Evolutionary conservation across 2,888 invertebrate species (phyloP).

Genomic region (Pseudolycoriella hygida): DNA sequence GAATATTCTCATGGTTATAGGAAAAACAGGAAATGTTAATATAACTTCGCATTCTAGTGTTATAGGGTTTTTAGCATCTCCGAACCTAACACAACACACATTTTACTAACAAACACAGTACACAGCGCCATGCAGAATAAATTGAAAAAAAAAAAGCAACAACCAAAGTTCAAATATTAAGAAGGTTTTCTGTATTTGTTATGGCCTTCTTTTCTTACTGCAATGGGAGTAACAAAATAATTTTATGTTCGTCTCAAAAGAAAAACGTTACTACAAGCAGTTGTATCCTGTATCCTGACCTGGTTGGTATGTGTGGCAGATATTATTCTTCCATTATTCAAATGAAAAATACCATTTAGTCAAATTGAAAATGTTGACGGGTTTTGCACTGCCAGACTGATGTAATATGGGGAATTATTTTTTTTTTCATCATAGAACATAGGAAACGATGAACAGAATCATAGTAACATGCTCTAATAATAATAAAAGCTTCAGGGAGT

Average conservation of each 20-base stretch:
- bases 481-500: no score
- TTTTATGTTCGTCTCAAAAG: not conserved
- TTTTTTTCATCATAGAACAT: no score
- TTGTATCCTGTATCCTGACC: not conserved
- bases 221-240: not conserved
- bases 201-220: not conserved
- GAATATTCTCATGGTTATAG: no score
- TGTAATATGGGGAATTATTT: no score
- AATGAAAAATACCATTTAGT: constrained; percentile 1
- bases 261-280: not conserved
- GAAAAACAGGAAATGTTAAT: no score
- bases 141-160: not conserved
- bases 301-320: not conserved
- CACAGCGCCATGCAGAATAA: no score
- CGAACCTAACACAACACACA: no score
- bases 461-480: no score
- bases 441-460: no score
- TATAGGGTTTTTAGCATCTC: no score
- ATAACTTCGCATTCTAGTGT: no score
- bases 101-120: no score
- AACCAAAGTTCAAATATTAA: not conserved
- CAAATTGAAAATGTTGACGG: constrained; percentile 1
- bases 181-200: not conserved
- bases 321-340: constrained; percentile 1
- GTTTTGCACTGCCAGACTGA: not conserved